These are phyloP conservation scores for Gymnocheta viridis DNA, from an alignment of 2,888 invertebrate genomes.

Conservation along the genomic window DNA sequence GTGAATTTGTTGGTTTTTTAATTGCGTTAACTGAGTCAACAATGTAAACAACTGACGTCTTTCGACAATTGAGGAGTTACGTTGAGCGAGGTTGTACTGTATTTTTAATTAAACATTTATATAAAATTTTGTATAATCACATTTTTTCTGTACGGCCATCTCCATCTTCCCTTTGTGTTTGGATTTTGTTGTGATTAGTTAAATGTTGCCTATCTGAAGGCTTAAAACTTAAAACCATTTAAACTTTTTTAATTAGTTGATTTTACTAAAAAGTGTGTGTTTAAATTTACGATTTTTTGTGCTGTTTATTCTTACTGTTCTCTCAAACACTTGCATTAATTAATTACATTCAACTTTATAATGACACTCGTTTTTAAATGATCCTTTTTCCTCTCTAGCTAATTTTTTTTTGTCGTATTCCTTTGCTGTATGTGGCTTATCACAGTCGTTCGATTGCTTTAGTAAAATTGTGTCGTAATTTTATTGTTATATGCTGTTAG, in stretches of 20 bases:
- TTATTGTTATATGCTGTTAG: slow-evolving; percentile 48
- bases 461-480: slow-evolving; percentile 49
- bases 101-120: not conserved
- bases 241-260: slow-evolving; percentile 46
- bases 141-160: not conserved
- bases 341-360: slow-evolving; percentile 64
- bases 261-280: slow-evolving; percentile 3
- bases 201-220: slow-evolving; percentile 42
- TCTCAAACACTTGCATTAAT: slow-evolving; percentile 56
- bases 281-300: slow-evolving; percentile 19
- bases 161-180: not conserved
- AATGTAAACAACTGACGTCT: too few relatives aligned
- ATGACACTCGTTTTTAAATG: slow-evolving; percentile 45
- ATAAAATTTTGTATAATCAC: too few relatives aligned
- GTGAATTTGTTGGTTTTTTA: too few relatives aligned
- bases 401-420: not conserved
- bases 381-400: not conserved
- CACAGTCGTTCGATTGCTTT: slow-evolving; percentile 53
- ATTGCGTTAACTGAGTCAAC: too few relatives aligned
- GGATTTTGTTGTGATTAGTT: not conserved
- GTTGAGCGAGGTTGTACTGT: too few relatives aligned
- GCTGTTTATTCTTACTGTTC: not conserved
- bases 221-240: slow-evolving; percentile 38
- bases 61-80: too few relatives aligned
- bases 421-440: slow-evolving; percentile 54